Evolutionary conservation across 2,113 vertebrate genomes (phyloP).

Genomic region (Tamias sibiricus): DNA sequence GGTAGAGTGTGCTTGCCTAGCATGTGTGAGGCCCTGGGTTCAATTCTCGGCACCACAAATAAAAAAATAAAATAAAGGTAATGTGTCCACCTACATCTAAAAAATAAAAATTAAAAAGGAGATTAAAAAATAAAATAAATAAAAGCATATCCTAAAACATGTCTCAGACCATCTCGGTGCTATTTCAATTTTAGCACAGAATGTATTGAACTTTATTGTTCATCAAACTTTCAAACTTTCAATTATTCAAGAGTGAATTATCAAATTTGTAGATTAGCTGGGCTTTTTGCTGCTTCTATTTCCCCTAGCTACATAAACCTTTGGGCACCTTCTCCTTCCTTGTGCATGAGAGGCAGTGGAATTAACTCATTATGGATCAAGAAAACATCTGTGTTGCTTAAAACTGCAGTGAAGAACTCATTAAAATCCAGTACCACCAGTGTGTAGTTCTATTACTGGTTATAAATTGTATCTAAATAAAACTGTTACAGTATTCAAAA

Average conservation of each 20-base stretch:
- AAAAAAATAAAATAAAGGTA: too few relatives aligned
- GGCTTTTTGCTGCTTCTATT: constrained; percentile 36
- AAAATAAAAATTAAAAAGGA: too few relatives aligned
- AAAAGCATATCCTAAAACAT: neutral
- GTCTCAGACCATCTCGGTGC: neutral
- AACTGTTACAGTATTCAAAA: constrained; percentile 35
- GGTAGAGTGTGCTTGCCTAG: too few relatives aligned
- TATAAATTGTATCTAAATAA: constrained; percentile 63
- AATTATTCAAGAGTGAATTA: constrained; percentile 51
- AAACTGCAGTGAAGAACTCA: constrained; percentile 49
- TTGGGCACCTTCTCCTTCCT: neutral
- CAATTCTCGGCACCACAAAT: too few relatives aligned
- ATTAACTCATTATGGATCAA: constrained; percentile 71
- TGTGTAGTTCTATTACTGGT: constrained; percentile 53
- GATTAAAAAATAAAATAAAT: neutral
- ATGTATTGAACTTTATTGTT: neutral
- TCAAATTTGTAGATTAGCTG: constrained; percentile 30
- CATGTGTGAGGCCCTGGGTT: too few relatives aligned
- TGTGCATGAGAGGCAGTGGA: constrained; percentile 44
- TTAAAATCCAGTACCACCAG: constrained; percentile 61
- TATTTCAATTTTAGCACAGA: constrained; percentile 41
- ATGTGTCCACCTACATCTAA: too few relatives aligned
- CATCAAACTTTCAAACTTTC: constrained; percentile 42
- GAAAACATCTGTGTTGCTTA: constrained; percentile 70
- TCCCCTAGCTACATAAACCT: constrained; percentile 14